These are phyloP conservation scores for Oceanodroma tethys DNA, from an alignment of 2,113 vertebrate genomes.

Conservation along the genomic window DNA sequence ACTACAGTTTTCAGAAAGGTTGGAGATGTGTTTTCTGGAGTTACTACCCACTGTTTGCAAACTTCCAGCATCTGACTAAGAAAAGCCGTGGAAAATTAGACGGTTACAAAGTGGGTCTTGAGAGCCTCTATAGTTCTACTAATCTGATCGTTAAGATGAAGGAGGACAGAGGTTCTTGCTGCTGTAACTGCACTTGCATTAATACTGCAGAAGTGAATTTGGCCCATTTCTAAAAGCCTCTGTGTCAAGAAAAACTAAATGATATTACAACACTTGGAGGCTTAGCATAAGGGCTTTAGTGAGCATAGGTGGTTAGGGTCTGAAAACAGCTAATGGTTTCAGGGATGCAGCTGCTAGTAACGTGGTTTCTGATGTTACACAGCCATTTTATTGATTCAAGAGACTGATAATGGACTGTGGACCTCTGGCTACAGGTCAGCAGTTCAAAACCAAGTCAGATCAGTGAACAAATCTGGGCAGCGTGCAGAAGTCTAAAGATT, in stretches of 20 bases:
- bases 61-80: neutral
- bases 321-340: neutral
- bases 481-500: neutral
- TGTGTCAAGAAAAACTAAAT: neutral
- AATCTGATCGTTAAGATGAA: neutral
- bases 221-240: neutral
- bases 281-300: fast-evolving
- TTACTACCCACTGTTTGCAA: neutral
- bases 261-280: neutral
- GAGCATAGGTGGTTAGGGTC: neutral
- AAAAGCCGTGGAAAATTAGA: neutral
- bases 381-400: neutral
- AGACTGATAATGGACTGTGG: neutral
- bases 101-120: neutral
- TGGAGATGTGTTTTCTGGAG: neutral
- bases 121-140: neutral
- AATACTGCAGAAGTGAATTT: neutral
- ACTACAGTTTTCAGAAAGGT: neutral
- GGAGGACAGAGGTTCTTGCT: neutral
- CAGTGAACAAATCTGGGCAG: neutral
- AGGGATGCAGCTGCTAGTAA: neutral
- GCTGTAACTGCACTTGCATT: neutral
- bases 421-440: neutral
- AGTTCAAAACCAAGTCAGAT: neutral
- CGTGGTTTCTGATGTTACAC: neutral